Conservation (phyloP, 35 echinoderm and acorn worm genomes). For the Diadema setosum region DNA sequence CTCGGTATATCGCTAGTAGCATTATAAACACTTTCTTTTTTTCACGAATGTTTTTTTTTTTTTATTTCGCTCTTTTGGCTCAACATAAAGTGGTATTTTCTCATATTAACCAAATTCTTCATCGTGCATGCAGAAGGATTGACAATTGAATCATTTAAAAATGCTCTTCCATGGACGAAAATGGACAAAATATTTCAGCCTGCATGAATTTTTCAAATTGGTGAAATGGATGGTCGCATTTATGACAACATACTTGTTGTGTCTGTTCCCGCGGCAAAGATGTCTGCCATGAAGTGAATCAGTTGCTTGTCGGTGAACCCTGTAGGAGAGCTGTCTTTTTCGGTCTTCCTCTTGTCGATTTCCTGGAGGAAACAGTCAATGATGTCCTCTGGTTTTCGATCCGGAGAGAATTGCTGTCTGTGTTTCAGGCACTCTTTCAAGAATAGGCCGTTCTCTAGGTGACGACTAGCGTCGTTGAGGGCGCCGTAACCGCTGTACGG, state of each 20-base stretch:
- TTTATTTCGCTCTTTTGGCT: too few species aligned
- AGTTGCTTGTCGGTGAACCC: constrained; percentile 38
- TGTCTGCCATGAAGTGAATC: constrained; percentile 38
- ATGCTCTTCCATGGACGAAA: neutral
- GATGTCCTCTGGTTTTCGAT: constrained; percentile 48
- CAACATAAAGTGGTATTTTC: neutral
- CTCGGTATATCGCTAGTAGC: too few species aligned
- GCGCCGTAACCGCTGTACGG: neutral
- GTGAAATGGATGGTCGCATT: neutral
- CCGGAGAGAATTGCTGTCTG: neutral
- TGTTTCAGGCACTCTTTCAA: constrained; percentile 26
- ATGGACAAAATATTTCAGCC: neutral
- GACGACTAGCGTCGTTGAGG: neutral
- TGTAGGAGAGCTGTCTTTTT: neutral
- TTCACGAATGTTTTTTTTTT: too few species aligned
- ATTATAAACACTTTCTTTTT: too few species aligned
- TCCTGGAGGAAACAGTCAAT: constrained; percentile 68
- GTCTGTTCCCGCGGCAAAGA: constrained; percentile 71
- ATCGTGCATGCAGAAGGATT: too few species aligned
- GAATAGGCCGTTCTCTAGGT: neutral
- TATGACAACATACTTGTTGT: constrained; percentile 2
- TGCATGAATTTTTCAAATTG: neutral
- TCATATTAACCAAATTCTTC: neutral
- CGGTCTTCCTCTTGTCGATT: constrained; percentile 14
- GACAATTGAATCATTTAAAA: too few species aligned